phyloP scores from a whole-genome alignment of 2,888 invertebrate genomes.

The Pyrochroa serraticornis region DNA sequence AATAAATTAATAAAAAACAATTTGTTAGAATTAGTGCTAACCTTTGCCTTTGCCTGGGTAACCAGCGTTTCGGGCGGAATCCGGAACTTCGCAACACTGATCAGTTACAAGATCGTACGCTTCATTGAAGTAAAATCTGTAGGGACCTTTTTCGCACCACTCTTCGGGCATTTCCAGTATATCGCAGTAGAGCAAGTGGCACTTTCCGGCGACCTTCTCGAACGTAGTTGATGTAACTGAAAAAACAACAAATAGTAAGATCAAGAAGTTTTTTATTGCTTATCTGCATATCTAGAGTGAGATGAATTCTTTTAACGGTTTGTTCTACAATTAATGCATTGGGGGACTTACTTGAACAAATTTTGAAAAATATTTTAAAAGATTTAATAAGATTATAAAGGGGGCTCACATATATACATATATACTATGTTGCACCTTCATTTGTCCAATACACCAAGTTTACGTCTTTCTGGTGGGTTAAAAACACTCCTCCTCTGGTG shows the following conservation, averaged over 20 bases:
- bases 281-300: too few relatives aligned
- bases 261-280: too few relatives aligned
- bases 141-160: slow-evolving; percentile 69
- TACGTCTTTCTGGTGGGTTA: slow-evolving; percentile 69
- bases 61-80: slow-evolving; percentile 65
- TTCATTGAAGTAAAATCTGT: slow-evolving; percentile 76
- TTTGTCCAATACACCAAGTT: slow-evolving; percentile 80
- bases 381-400: too few relatives aligned
- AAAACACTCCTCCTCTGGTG: slow-evolving; percentile 64
- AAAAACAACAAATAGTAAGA: slow-evolving; percentile 32
- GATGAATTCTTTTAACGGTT: too few relatives aligned
- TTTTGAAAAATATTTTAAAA: too few relatives aligned
- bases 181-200: slow-evolving; percentile 69
- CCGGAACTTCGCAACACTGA: slow-evolving; percentile 67
- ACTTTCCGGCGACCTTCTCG: slow-evolving; percentile 70
- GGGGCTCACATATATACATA: background rate
- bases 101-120: slow-evolving; percentile 66
- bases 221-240: slow-evolving; percentile 64
- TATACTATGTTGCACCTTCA: slow-evolving; percentile 62
- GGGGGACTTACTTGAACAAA: too few relatives aligned
- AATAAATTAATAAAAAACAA: slow-evolving; percentile 9
- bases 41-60: slow-evolving; percentile 66
- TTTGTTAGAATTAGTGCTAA: slow-evolving; percentile 38
- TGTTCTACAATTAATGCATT: too few relatives aligned
- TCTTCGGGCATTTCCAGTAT: slow-evolving; percentile 62